Evolutionary conservation across 2,888 invertebrate genomes (phyloP).

Genomic region (Cactoblastis cactorum): DNA sequence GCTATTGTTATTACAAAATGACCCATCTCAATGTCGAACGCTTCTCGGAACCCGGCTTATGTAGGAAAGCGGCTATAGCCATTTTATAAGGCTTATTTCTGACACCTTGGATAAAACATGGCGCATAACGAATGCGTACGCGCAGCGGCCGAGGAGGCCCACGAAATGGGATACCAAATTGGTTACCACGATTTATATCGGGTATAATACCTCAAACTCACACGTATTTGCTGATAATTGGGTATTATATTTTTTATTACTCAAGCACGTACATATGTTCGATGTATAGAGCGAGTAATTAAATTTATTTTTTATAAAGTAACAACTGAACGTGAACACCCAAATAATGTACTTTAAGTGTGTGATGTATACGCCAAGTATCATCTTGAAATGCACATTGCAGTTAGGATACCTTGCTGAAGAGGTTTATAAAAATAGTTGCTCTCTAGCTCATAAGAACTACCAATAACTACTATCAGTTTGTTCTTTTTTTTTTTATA

Average conservation of each 20-base stretch:
- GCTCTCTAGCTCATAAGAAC: too few species aligned
- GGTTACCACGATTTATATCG: constrained; percentile 43
- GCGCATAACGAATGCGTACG: constrained; percentile 57
- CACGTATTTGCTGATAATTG: constrained; percentile 13
- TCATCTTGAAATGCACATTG: too few species aligned
- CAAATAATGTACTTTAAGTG: too few species aligned
- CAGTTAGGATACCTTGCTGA: too few species aligned
- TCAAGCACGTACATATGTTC: not conserved
- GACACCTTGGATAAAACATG: constrained; percentile 73
- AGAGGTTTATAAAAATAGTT: too few species aligned
- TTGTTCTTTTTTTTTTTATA: too few species aligned
- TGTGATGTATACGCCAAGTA: too few species aligned
- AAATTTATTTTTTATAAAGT: too few species aligned
- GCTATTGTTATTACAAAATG: constrained; percentile 73
- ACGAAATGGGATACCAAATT: constrained; percentile 52
- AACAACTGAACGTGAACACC: too few species aligned
- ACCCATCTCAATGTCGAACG: constrained; percentile 76
- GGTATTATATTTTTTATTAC: constrained; percentile 11
- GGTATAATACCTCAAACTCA: constrained; percentile 23
- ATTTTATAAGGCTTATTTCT: constrained; percentile 71
- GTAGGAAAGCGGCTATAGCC: constrained; percentile 55
- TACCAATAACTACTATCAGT: too few species aligned
- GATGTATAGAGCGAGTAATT: too few species aligned
- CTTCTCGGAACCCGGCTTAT: constrained; percentile 56
- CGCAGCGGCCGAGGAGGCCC: constrained; percentile 32